These are phyloP conservation scores for Meriones unguiculatus DNA, from an alignment of 2,113 vertebrate species.

Conservation along the genomic window DNA sequence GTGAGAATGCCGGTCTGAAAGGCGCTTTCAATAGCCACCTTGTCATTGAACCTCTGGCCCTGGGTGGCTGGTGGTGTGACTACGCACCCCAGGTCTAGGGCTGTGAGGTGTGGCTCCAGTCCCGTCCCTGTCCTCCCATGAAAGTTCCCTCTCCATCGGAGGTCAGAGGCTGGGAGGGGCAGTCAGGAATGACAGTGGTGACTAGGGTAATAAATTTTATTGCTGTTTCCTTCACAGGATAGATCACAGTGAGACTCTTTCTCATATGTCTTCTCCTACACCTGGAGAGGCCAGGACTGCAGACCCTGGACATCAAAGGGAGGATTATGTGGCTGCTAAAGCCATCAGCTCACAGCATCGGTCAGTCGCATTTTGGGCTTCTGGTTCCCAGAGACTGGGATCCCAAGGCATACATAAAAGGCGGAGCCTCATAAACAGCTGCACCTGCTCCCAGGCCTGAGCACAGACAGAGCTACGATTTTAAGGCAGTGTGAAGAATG, in stretches of 20 bases:
- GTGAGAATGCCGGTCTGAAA: too few relatives aligned
- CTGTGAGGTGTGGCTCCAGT: neutral
- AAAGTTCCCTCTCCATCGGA: constrained; percentile 5
- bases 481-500: neutral
- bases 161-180: neutral
- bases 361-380: constrained; percentile 65
- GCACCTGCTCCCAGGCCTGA: neutral
- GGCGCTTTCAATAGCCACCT: neutral
- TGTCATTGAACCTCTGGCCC: neutral
- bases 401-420: neutral
- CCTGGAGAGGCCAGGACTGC: constrained; percentile 78
- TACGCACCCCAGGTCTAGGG: neutral
- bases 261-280: constrained; percentile 78
- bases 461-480: neutral
- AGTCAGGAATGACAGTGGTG: constrained; percentile 48
- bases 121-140: neutral
- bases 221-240: constrained; percentile 87
- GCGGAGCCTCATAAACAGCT: neutral
- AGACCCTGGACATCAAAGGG: constrained; percentile 85
- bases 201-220: constrained; percentile 78
- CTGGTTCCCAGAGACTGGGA: constrained; percentile 65
- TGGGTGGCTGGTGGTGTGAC: fast-evolving
- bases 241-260: constrained; percentile 84
- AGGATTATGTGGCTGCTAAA: constrained; percentile 81
- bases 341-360: constrained; percentile 74